Percentiles rank a stretch among this genome's conserved stretches.
phyloP scores from a whole-genome alignment of 2,113 vertebrate species.

The Pangasianodon hypophthalmus region DNA sequence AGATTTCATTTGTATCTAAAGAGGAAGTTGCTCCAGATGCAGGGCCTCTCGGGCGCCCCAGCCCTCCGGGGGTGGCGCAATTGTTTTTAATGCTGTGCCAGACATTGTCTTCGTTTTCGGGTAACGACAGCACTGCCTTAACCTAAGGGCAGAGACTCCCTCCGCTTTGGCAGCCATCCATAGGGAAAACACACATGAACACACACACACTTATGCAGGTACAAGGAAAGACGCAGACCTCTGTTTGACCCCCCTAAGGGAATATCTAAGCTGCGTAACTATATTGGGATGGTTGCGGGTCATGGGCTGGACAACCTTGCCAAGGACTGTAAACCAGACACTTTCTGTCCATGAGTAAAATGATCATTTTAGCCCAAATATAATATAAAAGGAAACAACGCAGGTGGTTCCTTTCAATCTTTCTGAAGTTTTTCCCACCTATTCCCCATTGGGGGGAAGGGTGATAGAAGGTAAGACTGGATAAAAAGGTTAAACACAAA shows the following conservation, averaged over 20 bases:
- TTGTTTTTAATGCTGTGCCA: conserved; percentile 74
- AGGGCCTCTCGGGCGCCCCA: conserved; percentile 34
- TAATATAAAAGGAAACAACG: background rate
- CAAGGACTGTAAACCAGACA: conserved; percentile 4
- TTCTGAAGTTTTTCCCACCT: background rate
- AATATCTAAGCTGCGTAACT: conserved; percentile 56
- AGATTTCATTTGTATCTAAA: conserved; percentile 45
- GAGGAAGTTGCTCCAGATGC: conserved; percentile 67
- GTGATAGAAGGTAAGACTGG: background rate
- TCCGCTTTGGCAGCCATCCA: conserved; percentile 64
- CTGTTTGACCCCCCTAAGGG: conserved; percentile 59
- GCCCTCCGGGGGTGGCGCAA: conserved; percentile 56
- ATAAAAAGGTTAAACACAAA: background rate
- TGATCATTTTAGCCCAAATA: background rate
- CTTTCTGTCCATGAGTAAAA: background rate
- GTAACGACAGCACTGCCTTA: conserved; percentile 62
- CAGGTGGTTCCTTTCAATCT: background rate
- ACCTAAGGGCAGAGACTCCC: conserved; percentile 63
- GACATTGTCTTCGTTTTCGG: conserved; percentile 77
- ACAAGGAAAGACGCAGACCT: conserved; percentile 61
- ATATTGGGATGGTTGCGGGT: background rate
- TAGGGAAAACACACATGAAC: conserved; percentile 56
- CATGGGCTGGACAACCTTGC: background rate
- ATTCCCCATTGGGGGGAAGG: background rate
- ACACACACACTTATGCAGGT: conserved; percentile 54